Conservation (phyloP, 2,113 vertebrate genomes). For the Chascanopsetta lugubris region DNA sequence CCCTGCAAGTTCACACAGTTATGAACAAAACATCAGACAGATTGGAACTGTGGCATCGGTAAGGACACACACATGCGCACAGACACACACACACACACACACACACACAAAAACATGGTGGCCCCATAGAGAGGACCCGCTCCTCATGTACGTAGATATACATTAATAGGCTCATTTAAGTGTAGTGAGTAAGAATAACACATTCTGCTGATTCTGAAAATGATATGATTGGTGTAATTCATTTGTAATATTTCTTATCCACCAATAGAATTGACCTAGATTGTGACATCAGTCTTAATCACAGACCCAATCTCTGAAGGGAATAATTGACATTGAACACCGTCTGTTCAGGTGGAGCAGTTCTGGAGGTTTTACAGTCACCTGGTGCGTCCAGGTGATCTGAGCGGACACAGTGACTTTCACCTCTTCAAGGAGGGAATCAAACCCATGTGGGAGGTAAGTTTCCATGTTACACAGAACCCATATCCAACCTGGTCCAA, state of each 20-base stretch:
- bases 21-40: conserved; percentile 82
- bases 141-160: too few relatives aligned
- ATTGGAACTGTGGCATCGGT: conserved; percentile 80
- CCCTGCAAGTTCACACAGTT: conserved; percentile 78
- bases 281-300: not conserved
- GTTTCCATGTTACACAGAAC: too few relatives aligned
- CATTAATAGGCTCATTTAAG: too few relatives aligned
- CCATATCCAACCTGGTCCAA: too few relatives aligned
- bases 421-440: conserved; percentile 78
- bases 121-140: too few relatives aligned
- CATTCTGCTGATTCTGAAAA: too few relatives aligned
- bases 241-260: too few relatives aligned
- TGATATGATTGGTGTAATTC: too few relatives aligned
- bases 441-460: conserved; percentile 71
- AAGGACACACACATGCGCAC: conserved; percentile 1
- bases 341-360: conserved; percentile 77
- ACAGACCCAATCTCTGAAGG: too few relatives aligned
- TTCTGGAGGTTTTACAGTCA: conserved; percentile 84
- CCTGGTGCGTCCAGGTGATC: conserved; percentile 78
- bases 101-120: too few relatives aligned
- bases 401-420: conserved; percentile 81
- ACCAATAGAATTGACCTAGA: too few relatives aligned
- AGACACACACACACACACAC: not conserved
- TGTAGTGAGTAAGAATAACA: too few relatives aligned
- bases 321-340: not conserved